Evolutionary conservation across 2,888 invertebrate genomes (phyloP), one percentile per base, ranked within the genome.

Genomic region (Idaea straminata): DNA sequence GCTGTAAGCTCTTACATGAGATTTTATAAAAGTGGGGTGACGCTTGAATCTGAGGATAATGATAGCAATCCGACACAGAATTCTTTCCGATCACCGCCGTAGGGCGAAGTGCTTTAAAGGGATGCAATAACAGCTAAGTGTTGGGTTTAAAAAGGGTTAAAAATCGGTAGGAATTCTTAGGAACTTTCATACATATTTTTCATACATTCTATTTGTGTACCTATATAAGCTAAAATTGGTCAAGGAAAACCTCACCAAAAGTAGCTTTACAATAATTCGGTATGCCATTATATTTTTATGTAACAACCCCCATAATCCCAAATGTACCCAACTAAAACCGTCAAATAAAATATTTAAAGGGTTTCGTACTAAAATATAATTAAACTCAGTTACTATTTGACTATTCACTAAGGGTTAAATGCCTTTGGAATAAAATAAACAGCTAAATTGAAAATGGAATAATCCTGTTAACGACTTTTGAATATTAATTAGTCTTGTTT

Each of bases 11-110:
- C 81, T 82, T 83, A 80, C 70, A 77, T 74, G 82, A 84, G 82
- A 10, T 47, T 83, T 83, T 83, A 80, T 80, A 80, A 80, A 83
- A 83, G 81, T 81, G 77, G 83, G 81, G 75, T 79, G 81, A 77
- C 79, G 77, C 80, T 82, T 77, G 83, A 82, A 83, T 83, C 82
- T 77, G 76, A 69, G 82, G 85, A 86, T 87, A 87, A 87, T 85
- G 85, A 85, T 84, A 79, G 76, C 83, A 83, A 84, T 84, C 83
- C 85, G 75, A 75, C 76, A 77, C 75, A 70, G 79, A 79, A 82
- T 80, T 80, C 79, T 69, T 74, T 74, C 72, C 74, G 78, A 84
- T 82, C 77, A 74, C 75, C 74, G 74, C 72, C 74, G 68, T 77
- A 75, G 72, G 71, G 66, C 65, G 70, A 66, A 77, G 65, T 73